phyloP scores from a whole-genome alignment of 2,888 invertebrate species.

The Rhagium mordax region DNA sequence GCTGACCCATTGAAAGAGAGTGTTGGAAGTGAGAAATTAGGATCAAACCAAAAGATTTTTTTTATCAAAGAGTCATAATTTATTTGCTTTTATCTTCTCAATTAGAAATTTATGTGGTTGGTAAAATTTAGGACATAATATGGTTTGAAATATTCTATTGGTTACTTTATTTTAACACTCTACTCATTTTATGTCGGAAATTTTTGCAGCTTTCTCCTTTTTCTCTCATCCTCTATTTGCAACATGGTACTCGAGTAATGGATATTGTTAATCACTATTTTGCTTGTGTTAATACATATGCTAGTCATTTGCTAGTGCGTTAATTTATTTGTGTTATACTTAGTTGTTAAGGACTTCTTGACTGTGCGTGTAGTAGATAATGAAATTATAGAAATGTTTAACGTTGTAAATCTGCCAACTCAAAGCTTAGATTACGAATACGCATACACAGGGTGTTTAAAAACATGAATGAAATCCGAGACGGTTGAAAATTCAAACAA shows the following conservation, averaged over 20 bases:
- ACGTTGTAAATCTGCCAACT: slow-evolving; percentile 4
- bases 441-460: background rate
- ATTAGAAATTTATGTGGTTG: no score
- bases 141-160: no score
- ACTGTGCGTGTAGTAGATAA: slow-evolving; percentile 26
- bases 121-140: no score
- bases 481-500: background rate
- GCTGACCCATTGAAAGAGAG: no score
- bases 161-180: no score
- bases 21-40: no score
- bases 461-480: no score
- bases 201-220: background rate
- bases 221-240: background rate
- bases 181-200: no score
- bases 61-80: no score
- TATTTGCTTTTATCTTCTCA: no score
- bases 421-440: background rate
- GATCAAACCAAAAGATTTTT: no score
- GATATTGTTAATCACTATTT: slow-evolving; percentile 37
- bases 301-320: slow-evolving; percentile 57
- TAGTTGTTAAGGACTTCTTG: slow-evolving; percentile 15
- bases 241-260: background rate
- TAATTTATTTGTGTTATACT: slow-evolving; percentile 40
- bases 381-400: slow-evolving; percentile 22
- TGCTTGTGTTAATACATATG: slow-evolving; percentile 54